phyloP scores from a whole-genome alignment of 1,140 invertebrate species.

The Gryon sp. region DNA sequence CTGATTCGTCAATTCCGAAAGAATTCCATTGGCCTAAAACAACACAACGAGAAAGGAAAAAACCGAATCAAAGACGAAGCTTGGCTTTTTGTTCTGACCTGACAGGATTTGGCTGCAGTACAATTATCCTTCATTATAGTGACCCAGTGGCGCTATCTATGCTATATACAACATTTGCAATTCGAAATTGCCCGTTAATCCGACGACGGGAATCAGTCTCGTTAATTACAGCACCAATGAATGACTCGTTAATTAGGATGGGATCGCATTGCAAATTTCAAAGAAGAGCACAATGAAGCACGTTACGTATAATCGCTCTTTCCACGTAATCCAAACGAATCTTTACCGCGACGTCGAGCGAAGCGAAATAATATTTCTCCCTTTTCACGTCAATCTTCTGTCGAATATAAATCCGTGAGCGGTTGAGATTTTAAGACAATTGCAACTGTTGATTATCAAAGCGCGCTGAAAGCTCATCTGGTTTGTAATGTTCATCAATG shows the following conservation, averaged over 20 bases:
- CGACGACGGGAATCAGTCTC: conserved; percentile 64
- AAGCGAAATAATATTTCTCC: conserved; percentile 59
- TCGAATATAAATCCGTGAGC: conserved; percentile 55
- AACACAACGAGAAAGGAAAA: no score
- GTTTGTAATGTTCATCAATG: conserved; percentile 44
- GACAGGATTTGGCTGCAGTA: conserved; percentile 19
- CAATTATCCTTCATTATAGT: conserved; percentile 38
- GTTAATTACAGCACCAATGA: conserved; percentile 77
- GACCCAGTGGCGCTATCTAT: conserved; percentile 53
- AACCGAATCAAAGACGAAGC: conserved; percentile 7
- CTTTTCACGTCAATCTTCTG: conserved; percentile 60
- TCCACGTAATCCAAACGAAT: conserved; percentile 64
- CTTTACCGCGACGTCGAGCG: conserved; percentile 56
- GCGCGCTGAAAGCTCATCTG: conserved; percentile 29
- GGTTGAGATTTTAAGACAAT: conserved; percentile 62
- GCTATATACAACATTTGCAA: conserved; percentile 30
- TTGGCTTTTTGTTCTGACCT: conserved; percentile 30
- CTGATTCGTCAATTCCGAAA: conserved; percentile 25
- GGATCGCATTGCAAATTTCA: conserved; percentile 71
- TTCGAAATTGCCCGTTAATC: conserved; percentile 52
- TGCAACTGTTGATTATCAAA: conserved; percentile 54
- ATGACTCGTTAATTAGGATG: conserved; percentile 78
- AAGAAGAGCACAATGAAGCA: conserved; percentile 73
- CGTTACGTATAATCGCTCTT: conserved; percentile 70
- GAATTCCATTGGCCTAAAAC: conserved; percentile 4